Base-by-base conservation (phyloP, 2,113 vertebrate genomes). In the Amia ocellicauda region DNA sequence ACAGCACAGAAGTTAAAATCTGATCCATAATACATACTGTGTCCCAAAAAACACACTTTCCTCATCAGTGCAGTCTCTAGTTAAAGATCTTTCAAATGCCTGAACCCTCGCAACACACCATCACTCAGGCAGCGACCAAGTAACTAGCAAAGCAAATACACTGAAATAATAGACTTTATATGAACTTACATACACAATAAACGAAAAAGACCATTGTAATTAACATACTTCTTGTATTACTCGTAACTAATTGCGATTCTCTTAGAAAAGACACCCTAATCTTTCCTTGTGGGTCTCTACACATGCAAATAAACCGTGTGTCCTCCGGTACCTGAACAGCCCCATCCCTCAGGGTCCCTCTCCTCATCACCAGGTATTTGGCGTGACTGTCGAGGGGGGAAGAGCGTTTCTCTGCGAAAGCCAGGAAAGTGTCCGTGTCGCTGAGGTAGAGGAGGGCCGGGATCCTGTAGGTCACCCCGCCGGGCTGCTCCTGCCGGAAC, bases 391-490 rank as follows among this genome's bases (percentile, higher is more conserved):
- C 95, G 57, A 0, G 43, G 11, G 72, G 0, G 0, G 93, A 83
- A 13, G 83, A 80, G 20, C 95, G 91, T 36, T 91, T 91, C 77
- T 98, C 96, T 0, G 93, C 92, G 54, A 98, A 96, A 62, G 94
- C 93, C 68, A 98, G 87, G 77, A 93, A 91, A 5, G 86, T 87
- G 52, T 60, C 67, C 1, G 69, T 11, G 0, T 81, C 71, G 10
- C 80, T 88, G 2, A 97, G 20, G 56, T 92, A 93, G 41, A 97
- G 80, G 54, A 98, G 77, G 3, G 93, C 91, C 4, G 95, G 96
- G 60, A 98, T 93, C 54, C 96, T 90, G 80, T 94, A 97, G 9
- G 88, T 95, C 57, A 85, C 29, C 3, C 91, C 86, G 0, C 2
- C 20, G 4, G 63, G 28, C 1, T 63, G 50, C 29, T 83, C 85